Evolutionary conservation across 2,113 vertebrate genomes (phyloP), one percentile per base, ranked within the genome.

Genomic region (Ailurus styani): DNA sequence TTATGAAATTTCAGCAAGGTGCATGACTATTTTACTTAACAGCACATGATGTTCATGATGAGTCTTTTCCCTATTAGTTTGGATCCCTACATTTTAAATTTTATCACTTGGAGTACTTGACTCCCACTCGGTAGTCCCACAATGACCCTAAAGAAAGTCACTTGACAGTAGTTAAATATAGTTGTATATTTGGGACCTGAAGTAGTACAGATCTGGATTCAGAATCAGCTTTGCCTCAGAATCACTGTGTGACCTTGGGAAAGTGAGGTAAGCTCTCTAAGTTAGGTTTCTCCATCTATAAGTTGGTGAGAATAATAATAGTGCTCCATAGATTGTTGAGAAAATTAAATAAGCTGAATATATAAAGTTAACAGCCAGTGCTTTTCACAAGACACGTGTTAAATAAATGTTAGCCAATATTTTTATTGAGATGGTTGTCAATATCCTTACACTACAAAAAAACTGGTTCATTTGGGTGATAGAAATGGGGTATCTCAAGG

Each of bases 1-100:
- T 90, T 90, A 42, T 75, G 45, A 89, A 87, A 25, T 88, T 96
- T 96, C n/a, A 84, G 42, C 40, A 79, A 90, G 90, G 91, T 75
- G 8, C 17, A 50, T 77, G 23, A 79, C 78, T 86, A 52, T 95
- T 95, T 93, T 95, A 90, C 85, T 96, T 95, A 79, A 27, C 81
- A 60, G n/a, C 13, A 55, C 21, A 21, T 62, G 20, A 55, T 83
- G 89, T 54, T 93, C 18, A 40, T 50, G 17, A 42, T 64, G 45
- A 55, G 5, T 68, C 14, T n/a, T 90, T n/a, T 27, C 29, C 1
- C 18, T 78, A 0, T 64, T 90, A 25, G 10, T 87, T 83, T 29
- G 95, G 45, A 64, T 91, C 31, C 62, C 27, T 90, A 25, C 34
- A 29, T 82, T 87, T 57, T 40, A 83, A 55, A 52, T 79, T 93